These are phyloP conservation scores for Leptodactylus fuscus DNA, from an alignment of 2,113 vertebrate genomes.

Conservation along the genomic window DNA sequence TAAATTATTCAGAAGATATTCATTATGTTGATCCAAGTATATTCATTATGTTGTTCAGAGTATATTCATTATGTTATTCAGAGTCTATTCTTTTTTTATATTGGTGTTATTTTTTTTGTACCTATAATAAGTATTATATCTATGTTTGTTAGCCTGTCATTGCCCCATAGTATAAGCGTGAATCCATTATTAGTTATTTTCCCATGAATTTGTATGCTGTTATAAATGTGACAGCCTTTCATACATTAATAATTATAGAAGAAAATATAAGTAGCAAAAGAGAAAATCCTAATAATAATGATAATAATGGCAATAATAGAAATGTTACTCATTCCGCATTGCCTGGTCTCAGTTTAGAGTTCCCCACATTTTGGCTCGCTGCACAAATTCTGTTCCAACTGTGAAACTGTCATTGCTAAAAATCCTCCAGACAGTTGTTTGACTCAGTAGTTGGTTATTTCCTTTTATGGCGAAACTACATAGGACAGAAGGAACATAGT, in stretches of 20 bases:
- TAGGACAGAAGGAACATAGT: conserved; percentile 22
- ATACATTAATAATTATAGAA: background rate
- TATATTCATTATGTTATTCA: no score
- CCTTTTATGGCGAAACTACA: conserved; percentile 47
- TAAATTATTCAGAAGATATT: no score
- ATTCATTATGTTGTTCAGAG: no score
- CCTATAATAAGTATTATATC: background rate
- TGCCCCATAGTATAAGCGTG: background rate
- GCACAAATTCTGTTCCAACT: conserved; percentile 21
- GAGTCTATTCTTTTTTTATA: no score
- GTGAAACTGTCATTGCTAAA: conserved; percentile 27
- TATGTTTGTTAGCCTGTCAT: background rate
- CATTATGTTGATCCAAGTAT: no score
- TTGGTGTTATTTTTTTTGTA: no score
- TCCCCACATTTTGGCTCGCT: conserved; percentile 24
- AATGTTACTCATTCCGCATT: background rate
- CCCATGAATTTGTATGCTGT: background rate
- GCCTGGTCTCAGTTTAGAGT: conserved; percentile 5
- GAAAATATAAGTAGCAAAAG: background rate
- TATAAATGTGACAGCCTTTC: background rate
- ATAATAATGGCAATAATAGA: background rate
- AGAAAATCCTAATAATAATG: conserved; percentile 25
- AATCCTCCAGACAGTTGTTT: conserved; percentile 43
- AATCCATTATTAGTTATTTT: background rate
- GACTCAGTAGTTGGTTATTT: conserved; percentile 41